Evolutionary conservation across 2,113 vertebrate species (phyloP), one percentile per base, ranked within the genome.

Genomic region (Elachura formosa): DNA sequence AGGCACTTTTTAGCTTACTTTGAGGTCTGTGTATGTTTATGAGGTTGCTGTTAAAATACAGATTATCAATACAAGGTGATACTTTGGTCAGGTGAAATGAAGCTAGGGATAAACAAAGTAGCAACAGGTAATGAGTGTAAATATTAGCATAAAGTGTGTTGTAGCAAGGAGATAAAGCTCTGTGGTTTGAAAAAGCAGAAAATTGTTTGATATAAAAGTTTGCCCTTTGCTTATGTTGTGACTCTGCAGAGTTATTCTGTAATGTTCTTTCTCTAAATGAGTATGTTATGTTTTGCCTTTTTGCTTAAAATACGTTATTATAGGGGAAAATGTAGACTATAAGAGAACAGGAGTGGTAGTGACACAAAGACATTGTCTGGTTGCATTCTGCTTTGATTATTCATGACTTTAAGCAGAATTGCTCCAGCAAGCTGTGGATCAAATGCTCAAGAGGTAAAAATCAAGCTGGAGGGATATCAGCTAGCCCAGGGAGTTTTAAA

Each of bases 11-110:
- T 41, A 33, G 52, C 1, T 1, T 41, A 21, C 16, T 63, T 72
- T 4, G 51, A 34, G 23, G 26, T 63, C 29, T 38, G 2, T 0
- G 0, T 61, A 4, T 2, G 0, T 52, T 61, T 56, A 40, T 69
- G 46, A 82, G 16, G 26, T 3, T 34, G 12, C 48, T 43, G 33
- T 75, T 71, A 43, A 62, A 73, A 48, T 49, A 34, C 14, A 28
- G 20, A 31, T 73, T 58, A 0, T 41, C 46, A 18, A 14, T 51
- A 19, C 19, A 17, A 72, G 66, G 66, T 38, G 33, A 40, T 59
- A 8, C 61, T 87, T 91, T 6, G 43, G 24, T 36, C 66, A 45
- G 36, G 86, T 88, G 89, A 61, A 85, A 83, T 0, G 2, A 73
- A n/a, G 58, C 15, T 40, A 23, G 49, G 45, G 13, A 45, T 68